phyloP scores from a whole-genome alignment of 2,113 vertebrate species.

The Pipra filicauda region DNA sequence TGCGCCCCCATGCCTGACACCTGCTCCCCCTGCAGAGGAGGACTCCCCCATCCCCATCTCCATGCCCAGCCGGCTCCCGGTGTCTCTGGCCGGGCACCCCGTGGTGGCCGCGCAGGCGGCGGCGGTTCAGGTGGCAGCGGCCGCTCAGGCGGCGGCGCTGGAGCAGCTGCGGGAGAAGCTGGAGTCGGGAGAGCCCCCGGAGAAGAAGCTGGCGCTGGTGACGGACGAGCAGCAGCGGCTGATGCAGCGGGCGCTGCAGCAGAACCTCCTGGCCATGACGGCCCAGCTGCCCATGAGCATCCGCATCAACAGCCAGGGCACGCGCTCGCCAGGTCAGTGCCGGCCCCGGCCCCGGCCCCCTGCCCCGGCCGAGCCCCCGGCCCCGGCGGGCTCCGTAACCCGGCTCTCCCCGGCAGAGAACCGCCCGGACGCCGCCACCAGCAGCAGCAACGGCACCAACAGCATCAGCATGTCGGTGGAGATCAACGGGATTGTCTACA shows the following conservation, averaged over 20 bases:
- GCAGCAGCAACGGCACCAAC: constrained; percentile 81
- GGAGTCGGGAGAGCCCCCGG: constrained; percentile 90
- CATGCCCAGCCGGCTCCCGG: constrained; percentile 77
- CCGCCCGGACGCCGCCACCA: constrained; percentile 81
- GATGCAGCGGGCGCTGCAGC: constrained; percentile 92
- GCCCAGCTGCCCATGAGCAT: constrained; percentile 97
- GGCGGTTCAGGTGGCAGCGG: constrained; percentile 76
- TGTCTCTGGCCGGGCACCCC: constrained; percentile 80
- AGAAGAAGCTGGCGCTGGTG: constrained; percentile 92
- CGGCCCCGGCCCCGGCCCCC: background rate
- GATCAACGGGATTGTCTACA: constrained; percentile 92
- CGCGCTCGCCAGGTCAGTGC: constrained; percentile 20
- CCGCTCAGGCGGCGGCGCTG: constrained; percentile 87
- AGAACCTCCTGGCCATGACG: constrained; percentile 94
- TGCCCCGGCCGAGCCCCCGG: background rate
- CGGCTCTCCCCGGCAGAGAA: constrained; percentile 67
- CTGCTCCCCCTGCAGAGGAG: constrained; percentile 74
- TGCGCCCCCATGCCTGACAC: background rate
- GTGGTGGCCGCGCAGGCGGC: constrained; percentile 85
- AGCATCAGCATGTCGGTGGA: constrained; percentile 97
- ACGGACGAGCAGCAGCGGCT: constrained; percentile 90
- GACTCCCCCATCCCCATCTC: constrained; percentile 79
- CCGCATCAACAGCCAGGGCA: constrained; percentile 95
- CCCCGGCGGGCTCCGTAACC: background rate
- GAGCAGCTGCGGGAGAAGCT: constrained; percentile 96